Evolutionary conservation across 2,888 invertebrate species (phyloP), one percentile per base, ranked within the genome.

Genomic region (Hymenopus coronatus): DNA sequence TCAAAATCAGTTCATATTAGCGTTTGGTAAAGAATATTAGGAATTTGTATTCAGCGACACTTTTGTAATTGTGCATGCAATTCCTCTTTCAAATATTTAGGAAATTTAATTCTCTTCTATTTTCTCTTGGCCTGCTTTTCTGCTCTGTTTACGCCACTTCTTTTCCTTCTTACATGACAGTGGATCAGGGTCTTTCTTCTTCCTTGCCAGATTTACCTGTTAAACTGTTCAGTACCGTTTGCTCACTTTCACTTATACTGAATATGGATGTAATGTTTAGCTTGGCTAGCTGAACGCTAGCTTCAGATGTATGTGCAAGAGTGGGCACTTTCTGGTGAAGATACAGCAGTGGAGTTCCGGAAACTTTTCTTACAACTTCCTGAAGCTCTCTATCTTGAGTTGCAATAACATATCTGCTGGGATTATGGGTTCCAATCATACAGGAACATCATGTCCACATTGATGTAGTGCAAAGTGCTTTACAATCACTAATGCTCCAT

Each of bases 381-480:
- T n/a, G n/a, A n/a, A n/a, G n/a, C n/a, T n/a, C n/a, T n/a, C n/a
- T n/a, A n/a, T n/a, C n/a, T n/a, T n/a, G n/a, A n/a, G n/a, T n/a
- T n/a, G n/a, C n/a, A n/a, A n/a, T 8, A 28, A 15, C 27, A 85
- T 91, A 94, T 94, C 94, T 94, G 54, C 93, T 93, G 30, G 92
- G 90, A 91, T 94, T 94, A 88, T 93, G 92, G 83, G 93, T 95
- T 70, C 94, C 95, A 88, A 98, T 94, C 97, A 98, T 97, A 97
- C 94, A 0, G 97, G 96, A 90, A 96, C 95, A 88, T 96, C 96
- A 92, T 99, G 99, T 0, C 96, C 96, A 94, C 99, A 99, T 93
- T 96, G 96, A 92, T 97, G 97, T 15, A 98, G 94, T 83, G 96
- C 95, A 94, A 96, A 98, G 92, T 97, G 96, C 92, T 98, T 98